These are phyloP conservation scores for Spheniscus humboldti DNA, from an alignment of 2,797 vertebrate species.

Conservation along the genomic window DNA sequence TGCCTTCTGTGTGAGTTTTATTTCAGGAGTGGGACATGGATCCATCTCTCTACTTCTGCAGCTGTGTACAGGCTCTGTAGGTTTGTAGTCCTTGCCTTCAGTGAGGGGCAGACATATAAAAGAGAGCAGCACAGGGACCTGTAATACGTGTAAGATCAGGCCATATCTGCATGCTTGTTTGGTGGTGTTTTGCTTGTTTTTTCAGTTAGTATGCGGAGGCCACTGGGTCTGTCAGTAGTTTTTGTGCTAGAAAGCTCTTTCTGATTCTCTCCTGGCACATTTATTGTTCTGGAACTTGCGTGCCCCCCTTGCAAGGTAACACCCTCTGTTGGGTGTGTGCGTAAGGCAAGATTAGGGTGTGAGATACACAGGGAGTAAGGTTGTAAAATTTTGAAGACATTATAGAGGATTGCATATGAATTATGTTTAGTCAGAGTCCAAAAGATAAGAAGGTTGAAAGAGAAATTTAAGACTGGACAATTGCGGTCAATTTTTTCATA, in stretches of 20 bases:
- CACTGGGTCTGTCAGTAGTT: background rate
- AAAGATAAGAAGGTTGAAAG: background rate
- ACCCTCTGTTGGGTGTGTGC: fast-evolving
- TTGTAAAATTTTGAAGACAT: background rate
- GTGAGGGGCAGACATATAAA: background rate
- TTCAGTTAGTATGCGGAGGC: background rate
- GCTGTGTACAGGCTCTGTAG: background rate
- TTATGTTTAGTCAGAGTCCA: background rate
- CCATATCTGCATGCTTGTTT: background rate
- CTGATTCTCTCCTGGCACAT: background rate
- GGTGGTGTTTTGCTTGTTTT: background rate
- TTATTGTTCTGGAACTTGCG: background rate
- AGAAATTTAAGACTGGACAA: background rate
- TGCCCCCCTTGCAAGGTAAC: background rate
- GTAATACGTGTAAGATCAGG: background rate
- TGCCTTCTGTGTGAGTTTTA: background rate
- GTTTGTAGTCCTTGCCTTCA: background rate
- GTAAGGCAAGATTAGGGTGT: background rate
- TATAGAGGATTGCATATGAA: background rate
- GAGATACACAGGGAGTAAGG: background rate
- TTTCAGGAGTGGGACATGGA: background rate
- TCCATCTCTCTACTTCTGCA: background rate
- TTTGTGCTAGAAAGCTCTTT: background rate
- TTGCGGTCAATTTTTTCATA: background rate
- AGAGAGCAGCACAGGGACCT: background rate